phyloP scores from a whole-genome alignment of 2,888 invertebrate genomes.

The Drosophila nr. perissopoda region DNA sequence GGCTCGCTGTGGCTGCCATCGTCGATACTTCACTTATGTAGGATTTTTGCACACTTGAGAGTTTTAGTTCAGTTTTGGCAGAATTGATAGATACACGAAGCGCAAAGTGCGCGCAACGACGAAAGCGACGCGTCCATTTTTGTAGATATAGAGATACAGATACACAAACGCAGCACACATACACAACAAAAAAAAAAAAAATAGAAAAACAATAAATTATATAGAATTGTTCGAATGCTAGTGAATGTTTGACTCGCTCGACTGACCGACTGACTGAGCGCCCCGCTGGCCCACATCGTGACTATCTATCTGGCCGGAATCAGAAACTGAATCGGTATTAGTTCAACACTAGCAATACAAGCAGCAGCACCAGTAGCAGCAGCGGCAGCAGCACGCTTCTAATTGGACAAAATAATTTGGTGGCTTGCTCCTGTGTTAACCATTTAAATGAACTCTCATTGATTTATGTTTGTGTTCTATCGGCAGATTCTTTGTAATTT shows the following conservation, averaged over 20 bases:
- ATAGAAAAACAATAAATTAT: constrained; percentile 12
- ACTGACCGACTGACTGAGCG: constrained; percentile 15
- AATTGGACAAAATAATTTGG: constrained; percentile 57
- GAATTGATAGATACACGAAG: constrained; percentile 73
- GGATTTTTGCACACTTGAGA: constrained; percentile 77
- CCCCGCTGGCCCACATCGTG: constrained; percentile 45
- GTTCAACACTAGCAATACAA: constrained; percentile 19
- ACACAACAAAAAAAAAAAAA: constrained; percentile 13
- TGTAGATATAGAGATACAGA: constrained; percentile 57
- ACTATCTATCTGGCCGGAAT: constrained; percentile 47
- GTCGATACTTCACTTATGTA: constrained; percentile 71
- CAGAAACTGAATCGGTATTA: constrained; percentile 21
- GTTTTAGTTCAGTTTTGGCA: constrained; percentile 81
- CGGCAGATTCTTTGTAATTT: constrained; percentile 43
- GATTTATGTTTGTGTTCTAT: constrained; percentile 30
- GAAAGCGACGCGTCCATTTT: constrained; percentile 31
- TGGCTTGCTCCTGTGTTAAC: constrained; percentile 25
- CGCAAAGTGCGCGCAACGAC: constrained; percentile 51
- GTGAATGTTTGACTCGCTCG: constrained; percentile 27
- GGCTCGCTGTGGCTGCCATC: constrained; percentile 26
- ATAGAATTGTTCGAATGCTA: constrained; percentile 5
- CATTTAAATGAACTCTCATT: constrained; percentile 29
- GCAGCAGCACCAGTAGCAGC: constrained; percentile 1
- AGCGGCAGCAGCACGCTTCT: constrained; percentile 39
- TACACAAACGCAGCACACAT: constrained; percentile 45